phyloP scores from a whole-genome alignment of 1,140 invertebrate genomes.

The Apocrypta bakeri region DNA sequence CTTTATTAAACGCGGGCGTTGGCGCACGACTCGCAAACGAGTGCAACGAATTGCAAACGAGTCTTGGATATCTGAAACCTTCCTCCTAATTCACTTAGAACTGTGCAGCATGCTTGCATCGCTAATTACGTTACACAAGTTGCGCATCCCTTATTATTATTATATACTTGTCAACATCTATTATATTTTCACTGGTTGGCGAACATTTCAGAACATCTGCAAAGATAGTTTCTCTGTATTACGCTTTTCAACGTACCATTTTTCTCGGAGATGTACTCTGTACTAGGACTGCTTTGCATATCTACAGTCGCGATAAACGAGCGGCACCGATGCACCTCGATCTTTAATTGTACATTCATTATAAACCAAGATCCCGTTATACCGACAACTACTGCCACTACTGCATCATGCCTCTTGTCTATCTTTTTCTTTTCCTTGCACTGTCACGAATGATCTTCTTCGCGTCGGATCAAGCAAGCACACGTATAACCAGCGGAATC shows the following conservation, averaged over 20 bases:
- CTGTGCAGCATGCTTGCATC: neutral
- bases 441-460: neutral
- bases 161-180: too few species aligned
- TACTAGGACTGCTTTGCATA: constrained; percentile 58
- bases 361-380: constrained; percentile 52
- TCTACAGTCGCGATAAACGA: constrained; percentile 62
- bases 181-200: too few species aligned
- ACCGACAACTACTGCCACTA: constrained; percentile 40
- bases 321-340: constrained; percentile 57
- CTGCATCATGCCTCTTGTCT: constrained; percentile 57
- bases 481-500: constrained; percentile 38
- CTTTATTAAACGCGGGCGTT: constrained; percentile 22
- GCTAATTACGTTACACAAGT: constrained; percentile 16
- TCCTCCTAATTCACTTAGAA: constrained; percentile 17
- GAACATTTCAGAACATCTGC: too few species aligned
- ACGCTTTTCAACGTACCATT: constrained; percentile 31
- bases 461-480: neutral
- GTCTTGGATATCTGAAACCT: constrained; percentile 18
- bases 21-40: too few species aligned
- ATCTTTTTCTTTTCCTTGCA: constrained; percentile 38
- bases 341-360: constrained; percentile 69
- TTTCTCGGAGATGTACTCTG: constrained; percentile 4
- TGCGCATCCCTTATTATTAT: too few species aligned
- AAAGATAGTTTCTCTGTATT: too few species aligned
- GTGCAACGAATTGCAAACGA: constrained; percentile 25